phyloP scores from a whole-genome alignment of 1,140 invertebrate genomes.

The Apis cerana region DNA sequence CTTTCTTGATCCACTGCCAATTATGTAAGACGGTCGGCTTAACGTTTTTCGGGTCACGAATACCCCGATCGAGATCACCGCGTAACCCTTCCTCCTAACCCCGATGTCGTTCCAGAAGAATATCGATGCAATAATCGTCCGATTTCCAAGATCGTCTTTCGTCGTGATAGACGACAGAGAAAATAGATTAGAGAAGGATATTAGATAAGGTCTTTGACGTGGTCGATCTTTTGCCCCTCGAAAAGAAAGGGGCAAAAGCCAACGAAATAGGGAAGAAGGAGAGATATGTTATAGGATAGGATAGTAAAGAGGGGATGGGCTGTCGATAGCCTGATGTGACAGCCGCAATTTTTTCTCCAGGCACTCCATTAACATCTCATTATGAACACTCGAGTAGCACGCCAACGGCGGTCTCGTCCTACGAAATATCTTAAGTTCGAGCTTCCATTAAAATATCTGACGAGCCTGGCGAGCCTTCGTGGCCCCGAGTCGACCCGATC shows the following conservation, averaged over 20 bases:
- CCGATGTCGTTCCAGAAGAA: conserved; percentile 5
- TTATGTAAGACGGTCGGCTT: conserved; percentile 42
- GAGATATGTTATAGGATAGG: not conserved
- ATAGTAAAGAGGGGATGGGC: conserved; percentile 40
- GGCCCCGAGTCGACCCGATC: conserved; percentile 6
- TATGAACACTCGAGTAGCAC: conserved; percentile 74
- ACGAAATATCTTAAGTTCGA: conserved; percentile 78
- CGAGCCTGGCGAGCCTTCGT: conserved; percentile 60
- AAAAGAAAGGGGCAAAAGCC: conserved; percentile 13
- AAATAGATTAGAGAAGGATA: conserved; percentile 61
- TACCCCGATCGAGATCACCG: conserved; percentile 15
- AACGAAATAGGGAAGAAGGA: not conserved
- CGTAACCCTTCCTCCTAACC: not conserved
- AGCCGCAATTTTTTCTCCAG: conserved; percentile 69
- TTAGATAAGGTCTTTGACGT: conserved; percentile 29
- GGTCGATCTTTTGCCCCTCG: conserved; percentile 16
- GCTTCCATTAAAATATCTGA: conserved; percentile 79
- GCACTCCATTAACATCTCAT: conserved; percentile 79
- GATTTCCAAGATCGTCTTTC: not conserved
- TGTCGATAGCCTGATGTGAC: conserved; percentile 77
- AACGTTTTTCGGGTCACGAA: conserved; percentile 38
- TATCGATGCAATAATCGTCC: not conserved
- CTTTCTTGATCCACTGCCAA: conserved; percentile 50
- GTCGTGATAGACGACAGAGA: conserved; percentile 34
- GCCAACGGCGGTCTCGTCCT: conserved; percentile 43